These are phyloP conservation scores for Aplochiton taeniatus DNA, from an alignment of 2,797 vertebrate genomes.

Conservation along the genomic window DNA sequence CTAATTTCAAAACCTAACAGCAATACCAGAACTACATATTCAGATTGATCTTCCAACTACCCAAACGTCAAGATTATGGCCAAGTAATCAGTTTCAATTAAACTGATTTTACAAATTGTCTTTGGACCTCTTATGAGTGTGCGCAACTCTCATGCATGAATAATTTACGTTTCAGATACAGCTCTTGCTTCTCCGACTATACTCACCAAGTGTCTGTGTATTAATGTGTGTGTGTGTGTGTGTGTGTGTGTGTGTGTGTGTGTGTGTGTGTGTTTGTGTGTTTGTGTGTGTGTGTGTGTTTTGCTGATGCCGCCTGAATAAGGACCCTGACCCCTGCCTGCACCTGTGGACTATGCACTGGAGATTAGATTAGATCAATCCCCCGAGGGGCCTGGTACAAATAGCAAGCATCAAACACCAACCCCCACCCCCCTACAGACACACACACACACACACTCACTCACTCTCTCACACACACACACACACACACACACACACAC, in stretches of 20 bases:
- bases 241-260: neutral
- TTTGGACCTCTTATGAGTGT: too few relatives aligned
- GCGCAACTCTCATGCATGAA: too few relatives aligned
- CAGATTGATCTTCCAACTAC: neutral
- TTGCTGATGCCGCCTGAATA: constrained; percentile 38
- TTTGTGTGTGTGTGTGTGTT: neutral
- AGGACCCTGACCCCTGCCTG: constrained; percentile 54
- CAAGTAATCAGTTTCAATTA: too few relatives aligned
- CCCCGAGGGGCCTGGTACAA: constrained; percentile 33
- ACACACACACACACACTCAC: constrained; percentile 30
- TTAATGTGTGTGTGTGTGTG: neutral
- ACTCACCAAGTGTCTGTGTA: neutral
- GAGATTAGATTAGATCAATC: constrained; percentile 75
- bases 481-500: too few relatives aligned
- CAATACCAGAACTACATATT: neutral
- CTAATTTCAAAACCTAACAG: neutral
- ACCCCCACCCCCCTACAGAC: constrained; percentile 19
- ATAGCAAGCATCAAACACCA: too few relatives aligned
- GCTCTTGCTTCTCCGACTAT: neutral
- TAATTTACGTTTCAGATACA: too few relatives aligned
- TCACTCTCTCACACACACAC: too few relatives aligned
- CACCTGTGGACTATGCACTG: constrained; percentile 75
- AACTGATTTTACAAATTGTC: too few relatives aligned
- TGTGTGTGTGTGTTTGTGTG: neutral
- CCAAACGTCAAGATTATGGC: too few relatives aligned